A percentile compares a stretch with the other conserved stretches of the same genome.
These are phyloP conservation scores for Cyclopterus lumpus DNA, from an alignment of 2,797 vertebrate species.

Conservation along the genomic window DNA sequence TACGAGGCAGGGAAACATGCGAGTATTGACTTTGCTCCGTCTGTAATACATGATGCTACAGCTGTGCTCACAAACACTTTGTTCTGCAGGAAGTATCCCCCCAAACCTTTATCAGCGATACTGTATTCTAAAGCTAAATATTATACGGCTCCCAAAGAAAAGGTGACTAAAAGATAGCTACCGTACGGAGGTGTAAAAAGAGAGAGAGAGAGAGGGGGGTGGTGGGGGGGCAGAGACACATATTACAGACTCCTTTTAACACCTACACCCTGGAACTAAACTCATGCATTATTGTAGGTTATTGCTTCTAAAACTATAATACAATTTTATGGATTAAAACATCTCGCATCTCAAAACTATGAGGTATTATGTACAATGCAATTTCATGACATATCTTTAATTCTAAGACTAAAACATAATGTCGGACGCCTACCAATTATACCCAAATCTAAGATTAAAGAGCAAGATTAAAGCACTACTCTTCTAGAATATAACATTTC, in stretches of 20 bases:
- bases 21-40: constrained; percentile 1
- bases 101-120: constrained; percentile 26
- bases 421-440: constrained; percentile 16
- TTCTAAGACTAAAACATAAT: constrained; percentile 59
- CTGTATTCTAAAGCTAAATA: constrained; percentile 51
- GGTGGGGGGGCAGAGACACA: constrained; percentile 26
- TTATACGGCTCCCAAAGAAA: constrained; percentile 37
- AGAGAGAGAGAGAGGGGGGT: not conserved
- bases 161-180: constrained; percentile 54
- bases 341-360: constrained; percentile 86
- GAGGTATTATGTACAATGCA: constrained; percentile 88
- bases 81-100: constrained; percentile 35
- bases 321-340: constrained; percentile 94
- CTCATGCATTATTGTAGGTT: constrained; percentile 90
- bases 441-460: constrained; percentile 26
- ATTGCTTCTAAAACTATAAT: constrained; percentile 97
- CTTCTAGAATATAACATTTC: constrained; percentile 12
- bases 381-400: constrained; percentile 63
- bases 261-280: constrained; percentile 83
- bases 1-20: constrained; percentile 30
- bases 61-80: constrained; percentile 12
- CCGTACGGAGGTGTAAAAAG: constrained; percentile 15
- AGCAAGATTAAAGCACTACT: constrained; percentile 29
- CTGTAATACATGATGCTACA: constrained; percentile 45
- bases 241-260: constrained; percentile 64